These are phyloP conservation scores for Stegodyphus mimosarum DNA, from an alignment of 1,140 invertebrate species.

Conservation along the genomic window DNA sequence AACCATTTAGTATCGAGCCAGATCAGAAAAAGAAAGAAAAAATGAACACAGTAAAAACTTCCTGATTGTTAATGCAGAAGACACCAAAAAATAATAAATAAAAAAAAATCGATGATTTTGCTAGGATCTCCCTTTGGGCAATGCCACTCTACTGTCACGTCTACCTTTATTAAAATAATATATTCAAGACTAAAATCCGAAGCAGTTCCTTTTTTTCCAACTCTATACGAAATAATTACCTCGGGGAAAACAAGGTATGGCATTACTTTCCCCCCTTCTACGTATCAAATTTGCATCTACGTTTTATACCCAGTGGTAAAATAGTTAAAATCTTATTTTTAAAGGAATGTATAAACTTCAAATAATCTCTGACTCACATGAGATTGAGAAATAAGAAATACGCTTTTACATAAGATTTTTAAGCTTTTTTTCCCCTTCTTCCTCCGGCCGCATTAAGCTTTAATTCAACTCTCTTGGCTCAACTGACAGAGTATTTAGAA, in stretches of 20 bases:
- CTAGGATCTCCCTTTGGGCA: background rate
- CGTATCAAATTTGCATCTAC: background rate
- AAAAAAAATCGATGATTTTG: background rate
- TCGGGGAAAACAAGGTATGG: background rate
- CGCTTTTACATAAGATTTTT: background rate
- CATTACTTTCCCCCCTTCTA: background rate
- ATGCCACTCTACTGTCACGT: background rate
- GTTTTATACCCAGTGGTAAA: constrained; percentile 10
- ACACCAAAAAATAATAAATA: background rate
- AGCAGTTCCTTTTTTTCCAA: constrained; percentile 24
- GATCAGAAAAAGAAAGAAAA: constrained; percentile 8
- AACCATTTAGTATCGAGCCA: constrained; percentile 21
- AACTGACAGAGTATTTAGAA: background rate
- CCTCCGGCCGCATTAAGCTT: background rate
- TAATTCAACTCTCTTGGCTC: constrained; percentile 3
- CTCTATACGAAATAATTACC: constrained; percentile 43
- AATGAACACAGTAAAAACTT: too few species aligned
- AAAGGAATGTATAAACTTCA: constrained; percentile 27
- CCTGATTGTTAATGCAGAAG: background rate
- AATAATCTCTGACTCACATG: constrained; percentile 16
- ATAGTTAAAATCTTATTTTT: constrained; percentile 49
- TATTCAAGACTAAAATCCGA: background rate
- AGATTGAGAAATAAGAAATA: constrained; percentile 27
- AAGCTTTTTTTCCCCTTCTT: background rate
- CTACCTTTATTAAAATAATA: constrained; percentile 27